These are phyloP conservation scores for Blastobasis adustella DNA, from an alignment of 2,888 invertebrate genomes.

Conservation along the genomic window DNA sequence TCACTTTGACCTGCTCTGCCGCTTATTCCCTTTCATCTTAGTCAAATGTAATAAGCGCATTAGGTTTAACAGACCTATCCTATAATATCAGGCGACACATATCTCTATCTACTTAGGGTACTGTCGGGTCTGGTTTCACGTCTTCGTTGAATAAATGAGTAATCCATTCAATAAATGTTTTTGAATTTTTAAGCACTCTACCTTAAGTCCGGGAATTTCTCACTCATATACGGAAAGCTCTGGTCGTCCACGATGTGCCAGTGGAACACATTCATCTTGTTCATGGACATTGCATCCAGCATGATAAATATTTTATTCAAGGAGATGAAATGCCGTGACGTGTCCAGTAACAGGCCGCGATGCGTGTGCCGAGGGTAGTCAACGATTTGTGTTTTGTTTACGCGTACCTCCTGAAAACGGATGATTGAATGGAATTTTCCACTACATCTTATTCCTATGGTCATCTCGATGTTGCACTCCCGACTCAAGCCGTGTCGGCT, in stretches of 20 bases:
- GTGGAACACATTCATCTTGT: conserved; percentile 94
- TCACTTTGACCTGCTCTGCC: no score
- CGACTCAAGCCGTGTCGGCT: no score
- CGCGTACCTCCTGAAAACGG: conserved; percentile 72
- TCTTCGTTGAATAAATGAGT: neutral
- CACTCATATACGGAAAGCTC: conserved; percentile 92
- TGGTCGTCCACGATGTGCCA: conserved; percentile 97
- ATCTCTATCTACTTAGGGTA: no score
- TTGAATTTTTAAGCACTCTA: conserved; percentile 21
- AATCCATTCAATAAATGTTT: neutral
- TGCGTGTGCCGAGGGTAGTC: conserved; percentile 88
- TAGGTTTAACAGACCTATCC: no score
- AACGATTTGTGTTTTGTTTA: conserved; percentile 80
- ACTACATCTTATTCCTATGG: no score
- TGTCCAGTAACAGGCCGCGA: conserved; percentile 90
- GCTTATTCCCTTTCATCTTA: no score
- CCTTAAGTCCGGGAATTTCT: conserved; percentile 85
- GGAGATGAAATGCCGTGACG: conserved; percentile 88
- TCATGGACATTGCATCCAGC: conserved; percentile 90
- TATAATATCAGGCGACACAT: no score
- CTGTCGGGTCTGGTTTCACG: no score
- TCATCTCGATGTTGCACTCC: no score
- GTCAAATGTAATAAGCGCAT: no score
- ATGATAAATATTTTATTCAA: conserved; percentile 77
- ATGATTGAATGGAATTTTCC: no score